phyloP scores from a whole-genome alignment of 2,797 vertebrate species.

The Mormyrops attenuatus region DNA sequence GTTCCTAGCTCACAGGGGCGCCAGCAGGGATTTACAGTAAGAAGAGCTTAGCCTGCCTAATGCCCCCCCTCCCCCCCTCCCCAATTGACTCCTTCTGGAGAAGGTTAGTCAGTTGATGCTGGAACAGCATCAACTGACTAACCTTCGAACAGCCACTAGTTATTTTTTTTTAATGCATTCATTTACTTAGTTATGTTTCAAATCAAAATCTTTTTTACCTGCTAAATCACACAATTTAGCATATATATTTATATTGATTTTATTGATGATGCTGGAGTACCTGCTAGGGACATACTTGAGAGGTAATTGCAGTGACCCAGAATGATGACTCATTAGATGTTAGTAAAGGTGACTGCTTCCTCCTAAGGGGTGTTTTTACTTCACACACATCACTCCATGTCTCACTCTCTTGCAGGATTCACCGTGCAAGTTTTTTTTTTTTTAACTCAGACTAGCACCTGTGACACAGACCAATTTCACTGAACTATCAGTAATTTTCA shows the following conservation, averaged over 20 bases:
- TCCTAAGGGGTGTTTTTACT: background rate
- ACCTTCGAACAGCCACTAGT: background rate
- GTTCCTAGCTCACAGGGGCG: background rate
- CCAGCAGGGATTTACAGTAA: conserved; percentile 2
- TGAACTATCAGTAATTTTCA: background rate
- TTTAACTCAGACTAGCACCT: background rate
- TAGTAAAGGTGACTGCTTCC: background rate
- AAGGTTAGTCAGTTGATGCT: background rate
- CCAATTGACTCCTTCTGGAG: background rate
- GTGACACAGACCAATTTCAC: background rate
- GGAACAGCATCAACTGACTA: no score
- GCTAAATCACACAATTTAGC: background rate
- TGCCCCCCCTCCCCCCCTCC: background rate
- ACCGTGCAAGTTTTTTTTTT: background rate
- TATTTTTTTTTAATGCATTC: background rate
- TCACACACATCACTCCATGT: background rate
- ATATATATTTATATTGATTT: background rate
- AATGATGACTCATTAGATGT: background rate
- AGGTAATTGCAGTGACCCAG: background rate
- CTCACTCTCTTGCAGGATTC: background rate
- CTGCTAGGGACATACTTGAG: background rate
- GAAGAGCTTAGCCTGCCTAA: background rate
- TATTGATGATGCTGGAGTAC: background rate
- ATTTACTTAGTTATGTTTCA: background rate
- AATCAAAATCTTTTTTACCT: background rate